Percentiles rank a stretch among this genome's conserved stretches.
Evolutionary conservation across 1,140 invertebrate genomes (phyloP).

Genomic region (Drosophila sp.): DNA sequence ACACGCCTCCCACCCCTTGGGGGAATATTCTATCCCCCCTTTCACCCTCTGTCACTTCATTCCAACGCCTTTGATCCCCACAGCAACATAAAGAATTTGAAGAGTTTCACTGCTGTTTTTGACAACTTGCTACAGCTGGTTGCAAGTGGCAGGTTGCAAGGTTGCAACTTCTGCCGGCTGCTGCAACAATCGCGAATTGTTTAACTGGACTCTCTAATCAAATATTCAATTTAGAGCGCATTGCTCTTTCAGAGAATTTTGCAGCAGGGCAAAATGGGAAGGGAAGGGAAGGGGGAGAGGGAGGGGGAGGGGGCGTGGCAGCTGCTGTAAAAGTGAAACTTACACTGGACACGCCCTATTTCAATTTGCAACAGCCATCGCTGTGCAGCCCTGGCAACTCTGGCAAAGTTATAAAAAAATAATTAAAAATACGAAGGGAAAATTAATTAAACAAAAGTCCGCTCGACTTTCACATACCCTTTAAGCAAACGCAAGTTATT

Average conservation of each 20-base stretch:
- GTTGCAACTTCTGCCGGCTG: constrained; percentile 17
- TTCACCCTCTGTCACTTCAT: too few species aligned
- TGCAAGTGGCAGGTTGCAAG: neutral
- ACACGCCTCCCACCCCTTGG: neutral
- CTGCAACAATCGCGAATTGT: constrained; percentile 25
- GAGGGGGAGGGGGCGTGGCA: neutral
- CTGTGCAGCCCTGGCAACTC: constrained; percentile 29
- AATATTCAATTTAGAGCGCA: constrained; percentile 58
- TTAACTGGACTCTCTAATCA: constrained; percentile 45
- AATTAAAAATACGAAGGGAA: neutral
- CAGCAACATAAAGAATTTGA: neutral
- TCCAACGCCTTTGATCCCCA: too few species aligned
- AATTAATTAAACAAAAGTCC: neutral
- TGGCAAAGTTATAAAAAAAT: constrained; percentile 28
- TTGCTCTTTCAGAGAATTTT: constrained; percentile 5
- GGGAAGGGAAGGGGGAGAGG: too few species aligned
- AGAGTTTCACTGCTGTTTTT: constrained; percentile 5
- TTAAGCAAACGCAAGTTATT: neutral
- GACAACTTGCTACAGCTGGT: constrained; percentile 26
- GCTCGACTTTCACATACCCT: constrained; percentile 6
- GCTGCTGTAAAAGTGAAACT: neutral
- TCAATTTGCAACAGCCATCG: constrained; percentile 47
- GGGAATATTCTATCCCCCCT: neutral
- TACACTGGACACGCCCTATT: constrained; percentile 46
- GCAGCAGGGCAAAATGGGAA: neutral